Evolutionary conservation across 2,113 vertebrate species (phyloP), one percentile per base, ranked within the genome.

Genomic region (Etheostoma cragini): DNA sequence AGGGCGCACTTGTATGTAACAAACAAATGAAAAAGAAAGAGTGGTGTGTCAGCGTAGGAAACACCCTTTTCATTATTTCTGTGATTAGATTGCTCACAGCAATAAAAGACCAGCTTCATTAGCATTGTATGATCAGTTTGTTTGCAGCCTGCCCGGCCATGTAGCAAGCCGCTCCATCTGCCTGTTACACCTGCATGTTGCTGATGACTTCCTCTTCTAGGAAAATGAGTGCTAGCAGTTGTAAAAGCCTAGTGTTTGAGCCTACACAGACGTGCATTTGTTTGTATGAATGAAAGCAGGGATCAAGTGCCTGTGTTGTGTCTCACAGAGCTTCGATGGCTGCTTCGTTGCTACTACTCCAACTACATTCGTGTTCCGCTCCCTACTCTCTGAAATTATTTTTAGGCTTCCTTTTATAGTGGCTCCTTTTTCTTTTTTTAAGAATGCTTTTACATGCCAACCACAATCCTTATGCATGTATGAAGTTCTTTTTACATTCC

Each of bases 391-490:
- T 68, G 14, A 73, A 72, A 52, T 47, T 10, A 45, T 46, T 24
- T 49, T 64, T 35, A 11, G 21, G 42, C 19, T 45, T 80, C 69
- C 56, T 84, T 42, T 84, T 47, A 52, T 67, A 72, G 73, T 68
- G 69, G 35, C 70, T 46, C 8, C 1, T 52, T 2, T 53, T 75
- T 56, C 35, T 64, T 73, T 53, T 57, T 67, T 75, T 58, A 58
- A 24, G 24, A 57, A 5, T 8, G 49, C 11, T 68, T 21, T 19
- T n/a, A n/a, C n/a, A n/a, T n/a, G 3, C 33, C 21, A 52, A 46
- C 81, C 56, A 22, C 69, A 72, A 21, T 57, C 46, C 54, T 78
- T 83, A 81, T 78, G 26, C 72, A 30, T 30, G 30, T 30, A 30
- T 30, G 1, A 11, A 53, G 7, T 13, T 24, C 62, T 53, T 38